phyloP scores from a whole-genome alignment of 92 coral and sea anemone species.

The Micromussa lordhowensis region DNA sequence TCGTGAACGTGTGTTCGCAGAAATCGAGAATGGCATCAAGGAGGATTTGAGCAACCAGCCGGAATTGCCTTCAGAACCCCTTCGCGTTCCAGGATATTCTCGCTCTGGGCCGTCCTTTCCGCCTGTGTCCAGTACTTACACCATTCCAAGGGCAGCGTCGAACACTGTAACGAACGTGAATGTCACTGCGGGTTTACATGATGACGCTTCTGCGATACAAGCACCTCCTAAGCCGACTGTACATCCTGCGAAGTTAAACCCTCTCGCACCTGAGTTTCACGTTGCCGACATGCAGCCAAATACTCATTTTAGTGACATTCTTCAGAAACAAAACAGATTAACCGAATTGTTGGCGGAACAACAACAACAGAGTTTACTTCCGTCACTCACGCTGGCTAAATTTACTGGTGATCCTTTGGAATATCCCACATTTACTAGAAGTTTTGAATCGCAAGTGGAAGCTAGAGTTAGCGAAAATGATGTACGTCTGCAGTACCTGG shows the following conservation, averaged over 20 bases:
- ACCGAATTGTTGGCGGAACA: conserved; percentile 52
- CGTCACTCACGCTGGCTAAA: conserved; percentile 45
- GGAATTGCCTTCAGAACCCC: not conserved
- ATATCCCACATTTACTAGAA: conserved; percentile 27
- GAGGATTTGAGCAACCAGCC: not conserved
- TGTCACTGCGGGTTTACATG: not conserved
- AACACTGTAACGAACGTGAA: not conserved
- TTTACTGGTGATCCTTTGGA: conserved; percentile 65
- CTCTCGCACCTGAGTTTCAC: not conserved
- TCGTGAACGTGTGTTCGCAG: not conserved
- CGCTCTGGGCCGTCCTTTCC: not conserved
- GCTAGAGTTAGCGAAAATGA: conserved; percentile 14
- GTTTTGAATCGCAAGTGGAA: conserved; percentile 59
- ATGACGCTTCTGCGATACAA: not conserved
- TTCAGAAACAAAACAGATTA: conserved; percentile 50
- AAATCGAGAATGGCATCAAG: not conserved
- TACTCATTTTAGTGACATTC: conserved; percentile 8
- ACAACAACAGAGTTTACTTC: conserved; percentile 50
- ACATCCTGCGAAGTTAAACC: not conserved
- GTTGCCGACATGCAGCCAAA: not conserved
- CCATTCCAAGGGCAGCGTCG: not conserved
- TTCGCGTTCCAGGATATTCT: not conserved
- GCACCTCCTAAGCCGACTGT: not conserved
- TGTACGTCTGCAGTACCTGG: conserved; percentile 46
- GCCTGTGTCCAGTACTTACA: not conserved